Conservation (phyloP, 2,113 vertebrate genomes). For the Oreocharis arfaki region DNA sequence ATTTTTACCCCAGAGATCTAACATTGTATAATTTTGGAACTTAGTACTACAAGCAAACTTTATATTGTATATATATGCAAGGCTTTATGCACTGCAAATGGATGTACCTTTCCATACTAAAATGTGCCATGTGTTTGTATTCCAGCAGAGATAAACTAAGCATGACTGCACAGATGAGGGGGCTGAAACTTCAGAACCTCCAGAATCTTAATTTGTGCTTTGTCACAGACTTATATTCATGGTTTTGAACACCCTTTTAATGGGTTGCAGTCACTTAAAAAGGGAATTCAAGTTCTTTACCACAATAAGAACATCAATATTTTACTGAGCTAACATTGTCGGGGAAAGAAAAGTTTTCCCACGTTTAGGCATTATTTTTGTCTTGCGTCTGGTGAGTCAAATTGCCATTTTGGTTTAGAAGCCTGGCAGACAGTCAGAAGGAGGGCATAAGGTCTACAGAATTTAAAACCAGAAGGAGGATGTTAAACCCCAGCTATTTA, state of each 20-base stretch:
- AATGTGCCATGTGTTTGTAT: not conserved
- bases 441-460: not conserved
- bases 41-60: not conserved
- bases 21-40: not conserved
- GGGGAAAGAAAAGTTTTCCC: not conserved
- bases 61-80: not conserved
- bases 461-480: not conserved
- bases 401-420: not conserved
- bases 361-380: slow-evolving; percentile 1
- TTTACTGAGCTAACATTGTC: not conserved
- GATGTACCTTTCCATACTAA: not conserved
- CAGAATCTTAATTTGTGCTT: not conserved
- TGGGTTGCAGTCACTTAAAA: not conserved
- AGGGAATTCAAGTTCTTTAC: not conserved
- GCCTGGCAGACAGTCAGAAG: not conserved
- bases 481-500: not conserved
- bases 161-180: not conserved
- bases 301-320: not conserved
- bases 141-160: not conserved
- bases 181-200: not conserved
- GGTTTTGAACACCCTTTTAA: not conserved
- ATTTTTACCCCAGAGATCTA: not conserved
- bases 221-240: not conserved
- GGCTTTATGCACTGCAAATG: not conserved
- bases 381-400: not conserved